Conservation (phyloP, 2,797 vertebrate genomes). For the Acanthis flammea region DNA sequence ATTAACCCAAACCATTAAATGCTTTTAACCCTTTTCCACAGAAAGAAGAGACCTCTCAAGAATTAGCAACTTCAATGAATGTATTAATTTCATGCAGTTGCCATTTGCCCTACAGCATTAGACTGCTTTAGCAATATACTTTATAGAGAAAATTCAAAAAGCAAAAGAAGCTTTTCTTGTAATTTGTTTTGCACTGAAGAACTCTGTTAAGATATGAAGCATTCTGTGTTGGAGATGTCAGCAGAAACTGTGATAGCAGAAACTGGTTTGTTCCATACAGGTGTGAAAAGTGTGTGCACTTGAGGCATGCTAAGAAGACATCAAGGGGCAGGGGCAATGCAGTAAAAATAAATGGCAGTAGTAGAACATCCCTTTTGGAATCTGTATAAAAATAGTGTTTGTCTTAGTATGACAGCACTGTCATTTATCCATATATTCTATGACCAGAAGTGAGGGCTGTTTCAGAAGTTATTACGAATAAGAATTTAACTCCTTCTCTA, state of each 20-base stretch:
- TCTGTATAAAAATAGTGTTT: fast-evolving
- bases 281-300: background rate
- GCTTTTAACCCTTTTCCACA: conserved; percentile 39
- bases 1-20: conserved; percentile 43
- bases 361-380: background rate
- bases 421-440: background rate
- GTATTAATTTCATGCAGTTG: conserved; percentile 41
- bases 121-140: background rate
- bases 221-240: background rate
- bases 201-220: background rate
- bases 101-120: background rate
- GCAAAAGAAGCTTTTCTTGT: background rate
- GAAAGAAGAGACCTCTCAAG: background rate
- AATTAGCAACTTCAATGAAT: background rate
- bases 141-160: background rate
- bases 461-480: background rate
- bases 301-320: background rate
- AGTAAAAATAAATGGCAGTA: background rate
- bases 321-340: too few species aligned
- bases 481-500: background rate
- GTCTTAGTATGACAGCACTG: background rate
- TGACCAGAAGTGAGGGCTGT: background rate
- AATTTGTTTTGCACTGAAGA: background rate
- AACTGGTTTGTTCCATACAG: background rate
- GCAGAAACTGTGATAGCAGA: background rate